phyloP scores from a whole-genome alignment of 2,888 invertebrate species.

The Microplitis manilae region DNA sequence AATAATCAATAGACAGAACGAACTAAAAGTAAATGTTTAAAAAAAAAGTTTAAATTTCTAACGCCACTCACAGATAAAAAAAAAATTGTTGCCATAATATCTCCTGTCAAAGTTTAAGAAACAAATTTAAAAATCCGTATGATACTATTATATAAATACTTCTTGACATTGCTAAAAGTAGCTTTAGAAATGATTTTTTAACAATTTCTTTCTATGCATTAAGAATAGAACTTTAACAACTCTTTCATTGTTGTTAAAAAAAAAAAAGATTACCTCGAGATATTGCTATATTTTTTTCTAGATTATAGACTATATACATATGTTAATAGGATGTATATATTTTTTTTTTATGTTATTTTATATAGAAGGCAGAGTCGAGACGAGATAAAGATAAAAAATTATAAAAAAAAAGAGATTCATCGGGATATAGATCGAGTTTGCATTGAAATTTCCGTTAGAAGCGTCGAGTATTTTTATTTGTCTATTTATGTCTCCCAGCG shows the following conservation, averaged over 20 bases:
- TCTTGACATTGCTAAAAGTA: constrained; percentile 9
- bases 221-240: not conserved
- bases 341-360: constrained; percentile 13
- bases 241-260: not conserved
- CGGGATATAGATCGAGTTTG: not conserved
- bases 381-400: not conserved
- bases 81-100: not conserved
- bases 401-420: constrained; percentile 14
- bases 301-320: not conserved
- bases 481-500: constrained; percentile 22
- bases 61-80: not conserved
- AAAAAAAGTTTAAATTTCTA: no score
- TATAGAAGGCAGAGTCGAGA: not conserved
- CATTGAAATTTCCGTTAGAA: constrained; percentile 26
- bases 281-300: constrained; percentile 14
- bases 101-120: not conserved
- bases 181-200: not conserved
- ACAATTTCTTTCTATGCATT: not conserved
- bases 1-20: no score
- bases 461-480: constrained; percentile 10
- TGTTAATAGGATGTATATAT: not conserved
- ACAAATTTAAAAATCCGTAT: constrained; percentile 7
- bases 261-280: not conserved
- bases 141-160: not conserved
- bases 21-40: no score